phyloP scores from a whole-genome alignment of 1,140 invertebrate species.

The Steinernema khuongi region DNA sequence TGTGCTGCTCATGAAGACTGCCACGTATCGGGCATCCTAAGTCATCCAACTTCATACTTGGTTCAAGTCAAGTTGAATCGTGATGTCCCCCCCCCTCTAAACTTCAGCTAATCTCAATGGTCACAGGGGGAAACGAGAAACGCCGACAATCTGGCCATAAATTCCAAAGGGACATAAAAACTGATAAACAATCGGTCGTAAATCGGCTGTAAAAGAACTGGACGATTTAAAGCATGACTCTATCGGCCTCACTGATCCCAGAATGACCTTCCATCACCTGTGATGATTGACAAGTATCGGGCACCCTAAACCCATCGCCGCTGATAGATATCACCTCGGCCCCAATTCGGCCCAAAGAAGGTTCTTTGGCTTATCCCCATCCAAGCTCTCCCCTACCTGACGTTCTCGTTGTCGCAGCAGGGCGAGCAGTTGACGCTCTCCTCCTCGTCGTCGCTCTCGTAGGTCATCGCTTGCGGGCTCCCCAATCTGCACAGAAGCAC shows the following conservation, averaged over 20 bases:
- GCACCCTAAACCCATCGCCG: constrained; percentile 18
- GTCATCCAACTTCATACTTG: no score
- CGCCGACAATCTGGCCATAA: no score
- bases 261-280: constrained; percentile 20
- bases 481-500: not conserved
- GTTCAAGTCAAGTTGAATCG: no score
- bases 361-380: no score
- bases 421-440: constrained; percentile 44
- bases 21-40: not conserved
- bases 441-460: constrained; percentile 27
- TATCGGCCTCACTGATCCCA: no score
- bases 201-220: no score
- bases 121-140: no score
- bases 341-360: constrained; percentile 4
- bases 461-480: constrained; percentile 5
- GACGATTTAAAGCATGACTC: no score
- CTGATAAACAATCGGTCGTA: no score
- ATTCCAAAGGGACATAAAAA: no score
- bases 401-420: constrained; percentile 44
- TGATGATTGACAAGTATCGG: constrained; percentile 11
- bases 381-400: constrained; percentile 38
- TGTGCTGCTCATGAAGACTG: constrained; percentile 19
- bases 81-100: no score
- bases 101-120: no score
- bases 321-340: not conserved